Evolutionary conservation across 2,888 invertebrate species (phyloP).

Genomic region (Tyria jacobaeae): DNA sequence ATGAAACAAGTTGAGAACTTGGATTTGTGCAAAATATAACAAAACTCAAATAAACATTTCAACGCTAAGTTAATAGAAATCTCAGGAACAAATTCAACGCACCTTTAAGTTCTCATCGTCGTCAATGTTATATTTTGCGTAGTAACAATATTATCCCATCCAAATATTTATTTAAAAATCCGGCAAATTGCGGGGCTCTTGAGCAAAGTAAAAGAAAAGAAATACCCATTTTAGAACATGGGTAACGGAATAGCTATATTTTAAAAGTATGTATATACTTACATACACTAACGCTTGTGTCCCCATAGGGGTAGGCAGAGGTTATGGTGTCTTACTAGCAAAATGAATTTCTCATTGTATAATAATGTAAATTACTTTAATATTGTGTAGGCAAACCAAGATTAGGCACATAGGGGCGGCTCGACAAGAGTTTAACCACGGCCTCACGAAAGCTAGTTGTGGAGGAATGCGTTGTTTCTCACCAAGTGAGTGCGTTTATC

Average conservation of each 20-base stretch:
- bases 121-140: constrained; percentile 26
- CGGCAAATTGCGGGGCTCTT: neutral
- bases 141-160: neutral
- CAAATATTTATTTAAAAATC: constrained; percentile 43
- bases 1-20: constrained; percentile 14
- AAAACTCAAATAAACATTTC: constrained; percentile 33
- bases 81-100: constrained; percentile 34
- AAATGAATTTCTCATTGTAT: too few relatives aligned
- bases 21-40: constrained; percentile 33
- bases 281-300: too few relatives aligned
- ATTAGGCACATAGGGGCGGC: too few relatives aligned
- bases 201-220: neutral
- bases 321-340: too few relatives aligned
- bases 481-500: too few relatives aligned
- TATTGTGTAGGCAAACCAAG: too few relatives aligned
- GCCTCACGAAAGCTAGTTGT: too few relatives aligned
- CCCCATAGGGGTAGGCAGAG: too few relatives aligned
- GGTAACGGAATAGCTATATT: neutral
- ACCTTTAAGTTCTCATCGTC: constrained; percentile 45
- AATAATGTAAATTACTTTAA: too few relatives aligned
- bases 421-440: too few relatives aligned
- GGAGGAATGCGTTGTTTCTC: too few relatives aligned
- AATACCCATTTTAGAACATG: neutral
- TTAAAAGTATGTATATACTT: too few relatives aligned
- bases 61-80: constrained; percentile 34